Evolutionary conservation across 2,113 vertebrate genomes (phyloP).

Genomic region (Halcyon malimbica): DNA sequence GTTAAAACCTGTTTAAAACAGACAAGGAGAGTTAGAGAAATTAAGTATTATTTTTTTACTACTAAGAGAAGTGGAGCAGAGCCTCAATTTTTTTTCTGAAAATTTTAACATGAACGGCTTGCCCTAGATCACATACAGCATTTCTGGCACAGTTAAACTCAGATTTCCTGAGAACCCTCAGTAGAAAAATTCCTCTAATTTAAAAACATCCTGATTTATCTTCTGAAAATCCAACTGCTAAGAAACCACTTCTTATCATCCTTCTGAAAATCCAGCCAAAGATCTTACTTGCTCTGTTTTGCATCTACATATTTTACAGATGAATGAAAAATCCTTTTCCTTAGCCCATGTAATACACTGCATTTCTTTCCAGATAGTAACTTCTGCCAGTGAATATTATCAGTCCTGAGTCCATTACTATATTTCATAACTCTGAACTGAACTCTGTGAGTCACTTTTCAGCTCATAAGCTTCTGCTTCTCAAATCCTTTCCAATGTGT

Average conservation of each 20-base stretch:
- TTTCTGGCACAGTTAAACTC: neutral
- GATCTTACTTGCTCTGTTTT: neutral
- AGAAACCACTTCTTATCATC: neutral
- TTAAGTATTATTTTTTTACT: neutral
- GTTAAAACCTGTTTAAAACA: neutral
- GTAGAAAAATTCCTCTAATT: neutral
- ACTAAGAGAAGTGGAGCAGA: neutral
- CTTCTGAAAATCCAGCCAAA: neutral
- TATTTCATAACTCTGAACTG: neutral
- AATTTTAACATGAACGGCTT: neutral
- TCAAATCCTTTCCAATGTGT: neutral
- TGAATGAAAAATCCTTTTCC: neutral
- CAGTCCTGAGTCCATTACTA: neutral
- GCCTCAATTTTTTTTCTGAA: neutral
- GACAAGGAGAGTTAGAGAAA: neutral
- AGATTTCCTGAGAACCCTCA: neutral
- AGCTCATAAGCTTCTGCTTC: neutral
- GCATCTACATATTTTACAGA: neutral
- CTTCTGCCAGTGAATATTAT: neutral
- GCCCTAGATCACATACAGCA: neutral
- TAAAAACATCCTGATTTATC: neutral
- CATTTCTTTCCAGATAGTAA: neutral
- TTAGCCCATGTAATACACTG: neutral
- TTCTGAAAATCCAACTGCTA: conserved; percentile 1
- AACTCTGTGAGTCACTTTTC: neutral